Evolutionary conservation across 2,888 invertebrate genomes (phyloP).

Genomic region (Trypoxylon attenuatum): DNA sequence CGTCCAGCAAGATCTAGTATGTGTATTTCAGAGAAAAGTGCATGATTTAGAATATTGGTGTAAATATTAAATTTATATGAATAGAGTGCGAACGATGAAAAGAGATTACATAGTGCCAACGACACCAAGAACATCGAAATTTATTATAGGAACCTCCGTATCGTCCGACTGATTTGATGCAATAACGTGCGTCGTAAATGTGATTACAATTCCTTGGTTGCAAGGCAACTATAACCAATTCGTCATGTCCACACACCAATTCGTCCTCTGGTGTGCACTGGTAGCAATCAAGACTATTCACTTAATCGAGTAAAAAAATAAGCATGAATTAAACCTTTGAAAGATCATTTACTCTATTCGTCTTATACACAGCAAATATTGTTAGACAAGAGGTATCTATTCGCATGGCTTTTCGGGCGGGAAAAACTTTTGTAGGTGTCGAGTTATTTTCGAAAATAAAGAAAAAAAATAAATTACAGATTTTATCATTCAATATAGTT

Average conservation of each 20-base stretch:
- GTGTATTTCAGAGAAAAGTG: too few relatives aligned
- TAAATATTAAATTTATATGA: too few relatives aligned
- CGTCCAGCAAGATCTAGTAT: too few relatives aligned
- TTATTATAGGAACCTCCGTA: slow-evolving; percentile 66
- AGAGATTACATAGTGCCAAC: slow-evolving; percentile 8
- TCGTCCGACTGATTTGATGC: slow-evolving; percentile 82
- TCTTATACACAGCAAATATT: too few relatives aligned
- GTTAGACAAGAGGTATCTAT: too few relatives aligned
- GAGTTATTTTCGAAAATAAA: too few relatives aligned
- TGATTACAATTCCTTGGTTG: slow-evolving; percentile 81
- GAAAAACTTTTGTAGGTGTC: too few relatives aligned
- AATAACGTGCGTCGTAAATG: slow-evolving; percentile 87
- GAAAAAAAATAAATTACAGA: too few relatives aligned
- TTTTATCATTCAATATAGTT: too few relatives aligned
- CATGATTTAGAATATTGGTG: too few relatives aligned
- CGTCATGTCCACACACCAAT: slow-evolving; percentile 79
- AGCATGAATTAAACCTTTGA: slow-evolving; percentile 22
- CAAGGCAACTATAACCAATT: slow-evolving; percentile 80
- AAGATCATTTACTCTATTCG: too few relatives aligned
- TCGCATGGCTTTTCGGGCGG: too few relatives aligned
- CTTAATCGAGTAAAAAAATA: slow-evolving; percentile 58
- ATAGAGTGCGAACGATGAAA: neutral
- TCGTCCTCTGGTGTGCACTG: slow-evolving; percentile 85
- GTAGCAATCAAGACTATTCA: slow-evolving; percentile 80
- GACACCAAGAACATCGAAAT: slow-evolving; percentile 9